A percentile compares a stretch with the other conserved stretches of the same genome.
phyloP scores from a whole-genome alignment of 1,140 invertebrate species.

The Venustaconcha ellipsiformis region DNA sequence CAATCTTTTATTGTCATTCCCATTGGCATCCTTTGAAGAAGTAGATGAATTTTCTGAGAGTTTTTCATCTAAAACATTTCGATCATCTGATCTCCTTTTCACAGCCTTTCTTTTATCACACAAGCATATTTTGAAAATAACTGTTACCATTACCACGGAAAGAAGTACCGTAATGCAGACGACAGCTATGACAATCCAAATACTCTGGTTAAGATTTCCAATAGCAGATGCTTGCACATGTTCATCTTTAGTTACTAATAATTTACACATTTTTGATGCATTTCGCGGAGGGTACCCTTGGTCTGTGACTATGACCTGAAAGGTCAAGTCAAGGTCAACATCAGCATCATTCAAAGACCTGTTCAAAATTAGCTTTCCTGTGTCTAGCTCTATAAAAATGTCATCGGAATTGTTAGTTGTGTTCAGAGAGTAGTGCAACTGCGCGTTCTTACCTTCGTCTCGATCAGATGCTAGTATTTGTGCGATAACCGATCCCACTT shows the following conservation, averaged over 20 bases:
- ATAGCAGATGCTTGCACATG: not conserved
- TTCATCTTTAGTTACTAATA: slow-evolving; percentile 1
- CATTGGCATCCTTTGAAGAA: slow-evolving; percentile 12
- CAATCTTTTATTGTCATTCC: slow-evolving; percentile 8
- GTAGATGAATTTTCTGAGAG: not conserved
- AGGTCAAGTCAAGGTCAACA: slow-evolving; percentile 13
- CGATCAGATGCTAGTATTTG: slow-evolving; percentile 16
- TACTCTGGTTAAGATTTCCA: not conserved
- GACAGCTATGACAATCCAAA: slow-evolving; percentile 28
- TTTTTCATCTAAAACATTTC: not conserved
- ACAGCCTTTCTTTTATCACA: slow-evolving; percentile 8
- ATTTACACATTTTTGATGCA: not conserved
- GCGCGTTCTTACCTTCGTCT: slow-evolving; percentile 17
- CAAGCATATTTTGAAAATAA: slow-evolving; percentile 29
- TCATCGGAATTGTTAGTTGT: slow-evolving; percentile 9
- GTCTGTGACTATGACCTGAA: slow-evolving; percentile 18
- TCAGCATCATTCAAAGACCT: slow-evolving; percentile 13
- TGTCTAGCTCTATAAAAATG: slow-evolving; percentile 4
- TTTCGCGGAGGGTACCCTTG: slow-evolving; percentile 11
- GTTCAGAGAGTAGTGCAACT: slow-evolving; percentile 20
- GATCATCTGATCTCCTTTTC: not conserved
- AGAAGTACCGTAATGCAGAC: slow-evolving; percentile 15
- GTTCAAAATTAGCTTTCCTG: slow-evolving; percentile 23
- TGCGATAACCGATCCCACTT: slow-evolving; percentile 6
- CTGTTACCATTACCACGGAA: slow-evolving; percentile 16